Conservation (phyloP, 2,113 vertebrate genomes). For the Rhadina sibilatrix region DNA sequence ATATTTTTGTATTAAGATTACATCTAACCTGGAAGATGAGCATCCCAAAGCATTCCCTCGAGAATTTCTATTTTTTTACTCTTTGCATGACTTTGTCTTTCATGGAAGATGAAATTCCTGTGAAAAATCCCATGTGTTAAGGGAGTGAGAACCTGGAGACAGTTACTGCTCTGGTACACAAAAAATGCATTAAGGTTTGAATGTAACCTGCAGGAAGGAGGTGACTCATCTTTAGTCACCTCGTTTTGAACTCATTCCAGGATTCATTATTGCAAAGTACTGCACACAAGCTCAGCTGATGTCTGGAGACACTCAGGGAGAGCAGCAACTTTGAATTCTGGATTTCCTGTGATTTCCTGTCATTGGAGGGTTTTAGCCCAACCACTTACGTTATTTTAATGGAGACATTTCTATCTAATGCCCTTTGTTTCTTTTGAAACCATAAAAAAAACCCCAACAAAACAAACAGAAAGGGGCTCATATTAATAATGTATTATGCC, state of each 20-base stretch:
- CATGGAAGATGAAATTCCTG: background rate
- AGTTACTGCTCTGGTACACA: conserved; percentile 27
- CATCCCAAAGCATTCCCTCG: background rate
- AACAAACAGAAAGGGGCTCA: background rate
- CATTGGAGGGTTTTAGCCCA: conserved; percentile 13
- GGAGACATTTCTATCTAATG: conserved; percentile 47
- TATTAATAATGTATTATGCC: conserved; percentile 53
- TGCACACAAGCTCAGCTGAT: background rate
- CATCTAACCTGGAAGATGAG: background rate
- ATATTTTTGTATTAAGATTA: rapidly evolving
- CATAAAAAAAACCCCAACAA: background rate
- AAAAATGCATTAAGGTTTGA: conserved; percentile 42
- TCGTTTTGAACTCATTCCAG: background rate
- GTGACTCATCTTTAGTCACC: conserved; percentile 29
- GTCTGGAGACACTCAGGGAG: background rate
- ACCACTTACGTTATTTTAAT: conserved; percentile 45
- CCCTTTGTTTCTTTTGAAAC: conserved; percentile 52
- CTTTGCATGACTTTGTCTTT: background rate
- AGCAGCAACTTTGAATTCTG: conserved; percentile 1
- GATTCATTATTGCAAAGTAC: background rate
- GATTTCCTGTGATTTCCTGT: conserved; percentile 61
- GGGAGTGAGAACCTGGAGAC: background rate
- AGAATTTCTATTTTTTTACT: background rate
- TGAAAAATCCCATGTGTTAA: background rate
- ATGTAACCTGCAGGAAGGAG: background rate